Evolutionary conservation across 2,888 invertebrate genomes (phyloP).

Genomic region (Mythimna impura): DNA sequence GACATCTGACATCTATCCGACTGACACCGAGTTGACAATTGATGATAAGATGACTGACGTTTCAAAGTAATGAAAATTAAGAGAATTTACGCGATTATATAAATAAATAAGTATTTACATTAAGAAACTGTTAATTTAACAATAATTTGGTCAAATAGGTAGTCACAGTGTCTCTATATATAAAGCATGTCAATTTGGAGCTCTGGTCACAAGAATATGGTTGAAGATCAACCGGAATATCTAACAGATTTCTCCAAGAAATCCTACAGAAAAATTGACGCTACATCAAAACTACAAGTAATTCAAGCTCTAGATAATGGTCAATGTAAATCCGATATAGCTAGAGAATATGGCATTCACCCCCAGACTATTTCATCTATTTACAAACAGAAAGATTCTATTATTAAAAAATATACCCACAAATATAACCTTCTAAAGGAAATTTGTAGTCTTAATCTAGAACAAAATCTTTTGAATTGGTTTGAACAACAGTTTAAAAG

Average conservation of each 20-base stretch:
- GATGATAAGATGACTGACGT: background rate
- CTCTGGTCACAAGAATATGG: conserved; percentile 63
- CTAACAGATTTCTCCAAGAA: conserved; percentile 56
- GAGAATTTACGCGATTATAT: background rate
- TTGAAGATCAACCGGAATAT: conserved; percentile 59
- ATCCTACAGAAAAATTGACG: conserved; percentile 65
- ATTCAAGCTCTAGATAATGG: conserved; percentile 73
- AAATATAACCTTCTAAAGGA: conserved; percentile 64
- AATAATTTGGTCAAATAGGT: background rate
- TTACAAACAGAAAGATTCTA: conserved; percentile 69
- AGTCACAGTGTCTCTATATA: conserved; percentile 7
- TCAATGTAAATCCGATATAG: conserved; percentile 69
- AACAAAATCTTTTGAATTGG: conserved; percentile 70
- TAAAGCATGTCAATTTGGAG: conserved; percentile 64
- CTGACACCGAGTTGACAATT: background rate
- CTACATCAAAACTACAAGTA: conserved; percentile 68
- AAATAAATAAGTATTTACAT: background rate
- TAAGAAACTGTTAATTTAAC: conserved; percentile 1
- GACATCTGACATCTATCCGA: too few species aligned
- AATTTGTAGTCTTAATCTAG: conserved; percentile 65
- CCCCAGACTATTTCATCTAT: conserved; percentile 69
- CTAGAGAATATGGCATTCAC: conserved; percentile 70
- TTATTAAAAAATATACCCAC: conserved; percentile 67
- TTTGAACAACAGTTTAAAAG: conserved; percentile 64
- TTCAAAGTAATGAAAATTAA: conserved; percentile 3